Percentiles rank a stretch among this genome's conserved stretches.
These are phyloP conservation scores for Rhinoraja longicauda DNA, from an alignment of 2,797 vertebrate species.

Conservation along the genomic window DNA sequence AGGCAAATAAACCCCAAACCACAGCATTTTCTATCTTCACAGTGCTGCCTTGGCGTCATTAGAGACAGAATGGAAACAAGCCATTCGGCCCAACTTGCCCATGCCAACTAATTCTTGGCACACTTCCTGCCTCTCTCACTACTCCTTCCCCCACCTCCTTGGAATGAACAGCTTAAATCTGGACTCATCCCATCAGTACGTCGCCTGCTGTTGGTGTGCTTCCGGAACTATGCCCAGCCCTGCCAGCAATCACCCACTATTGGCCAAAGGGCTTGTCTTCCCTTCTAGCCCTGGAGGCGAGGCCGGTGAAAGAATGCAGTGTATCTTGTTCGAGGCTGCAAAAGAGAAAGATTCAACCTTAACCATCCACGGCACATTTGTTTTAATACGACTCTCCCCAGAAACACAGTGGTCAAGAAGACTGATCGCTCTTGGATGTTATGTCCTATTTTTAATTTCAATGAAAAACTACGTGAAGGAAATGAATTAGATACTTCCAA, in stretches of 20 bases:
- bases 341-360: not conserved
- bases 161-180: not conserved
- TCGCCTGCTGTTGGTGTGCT: not conserved
- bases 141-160: not conserved
- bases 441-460: conserved; percentile 1
- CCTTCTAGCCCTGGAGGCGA: not conserved
- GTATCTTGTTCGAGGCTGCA: not conserved
- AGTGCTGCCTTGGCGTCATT: not conserved
- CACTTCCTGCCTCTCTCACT: too few species aligned
- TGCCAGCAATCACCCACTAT: not conserved
- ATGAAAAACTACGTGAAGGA: not conserved
- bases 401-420: not conserved
- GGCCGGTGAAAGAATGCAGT: not conserved
- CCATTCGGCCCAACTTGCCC: too few species aligned
- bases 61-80: too few species aligned
- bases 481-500: not conserved
- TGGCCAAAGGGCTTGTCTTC: not conserved
- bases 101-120: too few species aligned
- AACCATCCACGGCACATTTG: not conserved
- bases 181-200: not conserved
- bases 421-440: not conserved
- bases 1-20: not conserved
- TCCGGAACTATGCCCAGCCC: too few species aligned
- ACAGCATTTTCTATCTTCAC: not conserved
- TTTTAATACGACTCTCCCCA: not conserved